A percentile compares a stretch with the other conserved stretches of the same genome.
Evolutionary conservation across 2,113 vertebrate species (phyloP).

Genomic region (Amblyornis subalaris): DNA sequence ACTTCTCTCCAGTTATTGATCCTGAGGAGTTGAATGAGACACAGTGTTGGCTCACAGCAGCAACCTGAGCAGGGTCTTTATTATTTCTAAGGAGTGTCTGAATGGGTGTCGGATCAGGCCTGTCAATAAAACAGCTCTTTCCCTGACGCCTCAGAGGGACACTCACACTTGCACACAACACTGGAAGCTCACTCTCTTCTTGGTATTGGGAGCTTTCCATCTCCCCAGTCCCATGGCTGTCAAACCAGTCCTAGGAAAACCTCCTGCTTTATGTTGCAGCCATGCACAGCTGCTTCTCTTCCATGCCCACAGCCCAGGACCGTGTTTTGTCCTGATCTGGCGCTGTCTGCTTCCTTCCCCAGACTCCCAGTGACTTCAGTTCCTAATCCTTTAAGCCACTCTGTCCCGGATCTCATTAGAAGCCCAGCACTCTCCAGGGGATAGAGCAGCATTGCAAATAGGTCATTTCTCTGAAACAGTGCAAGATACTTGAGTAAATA

Average conservation of each 20-base stretch:
- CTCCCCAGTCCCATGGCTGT: neutral
- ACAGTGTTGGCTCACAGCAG: neutral
- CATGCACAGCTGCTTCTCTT: accelerated
- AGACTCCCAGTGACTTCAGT: neutral
- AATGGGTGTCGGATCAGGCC: neutral
- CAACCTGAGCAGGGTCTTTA: neutral
- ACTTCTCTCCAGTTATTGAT: neutral
- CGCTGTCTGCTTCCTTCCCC: neutral
- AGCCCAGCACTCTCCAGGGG: neutral
- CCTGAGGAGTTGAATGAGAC: neutral
- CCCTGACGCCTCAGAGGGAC: accelerated
- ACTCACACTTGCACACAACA: accelerated
- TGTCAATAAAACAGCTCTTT: neutral
- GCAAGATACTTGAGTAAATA: neutral
- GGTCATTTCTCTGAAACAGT: neutral
- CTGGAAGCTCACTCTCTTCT: accelerated
- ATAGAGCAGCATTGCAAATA: neutral
- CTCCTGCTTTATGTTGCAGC: neutral
- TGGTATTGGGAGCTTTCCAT: accelerated
- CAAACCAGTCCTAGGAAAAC: neutral
- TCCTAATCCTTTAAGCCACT: constrained; percentile 44
- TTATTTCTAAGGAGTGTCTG: neutral
- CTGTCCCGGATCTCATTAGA: constrained; percentile 10
- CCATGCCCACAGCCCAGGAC: neutral
- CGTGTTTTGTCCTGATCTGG: neutral